phyloP scores from a whole-genome alignment of 2,797 vertebrate genomes.

The Rhinogobio ventralis region DNA sequence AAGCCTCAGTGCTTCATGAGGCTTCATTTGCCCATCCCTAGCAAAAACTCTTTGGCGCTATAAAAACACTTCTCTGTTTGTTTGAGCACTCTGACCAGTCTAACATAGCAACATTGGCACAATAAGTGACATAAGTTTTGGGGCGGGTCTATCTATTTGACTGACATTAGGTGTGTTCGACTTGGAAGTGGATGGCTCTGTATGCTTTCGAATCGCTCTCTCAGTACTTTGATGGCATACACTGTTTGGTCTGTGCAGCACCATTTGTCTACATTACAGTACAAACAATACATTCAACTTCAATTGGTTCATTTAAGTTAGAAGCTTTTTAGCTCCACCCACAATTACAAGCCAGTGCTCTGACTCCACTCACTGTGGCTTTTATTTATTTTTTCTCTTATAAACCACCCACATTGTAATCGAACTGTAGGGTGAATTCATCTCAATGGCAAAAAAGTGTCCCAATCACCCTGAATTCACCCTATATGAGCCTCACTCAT shows the following conservation, averaged over 20 bases:
- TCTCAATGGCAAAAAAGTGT: no score
- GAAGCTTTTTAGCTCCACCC: conserved; percentile 2
- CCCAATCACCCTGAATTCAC: no score
- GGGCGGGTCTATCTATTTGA: background rate
- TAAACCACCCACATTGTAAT: conserved; percentile 1
- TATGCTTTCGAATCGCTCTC: background rate
- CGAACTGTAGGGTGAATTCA: no score
- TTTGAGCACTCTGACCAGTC: background rate
- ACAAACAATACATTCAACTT: background rate
- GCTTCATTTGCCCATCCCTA: no score
- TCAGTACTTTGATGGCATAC: background rate
- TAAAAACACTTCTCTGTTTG: background rate
- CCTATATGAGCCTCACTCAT: background rate
- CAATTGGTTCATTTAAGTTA: background rate
- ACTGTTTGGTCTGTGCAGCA: background rate
- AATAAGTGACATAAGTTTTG: background rate
- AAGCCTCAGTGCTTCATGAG: no score
- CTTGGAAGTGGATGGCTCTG: background rate
- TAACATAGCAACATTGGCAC: background rate
- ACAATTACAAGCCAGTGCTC: background rate
- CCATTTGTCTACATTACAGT: background rate
- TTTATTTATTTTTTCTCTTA: background rate
- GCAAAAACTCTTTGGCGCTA: no score
- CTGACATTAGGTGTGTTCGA: background rate
- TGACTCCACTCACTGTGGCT: background rate